These are phyloP conservation scores for Pampus argenteus DNA, from an alignment of 2,797 vertebrate species.

Conservation along the genomic window DNA sequence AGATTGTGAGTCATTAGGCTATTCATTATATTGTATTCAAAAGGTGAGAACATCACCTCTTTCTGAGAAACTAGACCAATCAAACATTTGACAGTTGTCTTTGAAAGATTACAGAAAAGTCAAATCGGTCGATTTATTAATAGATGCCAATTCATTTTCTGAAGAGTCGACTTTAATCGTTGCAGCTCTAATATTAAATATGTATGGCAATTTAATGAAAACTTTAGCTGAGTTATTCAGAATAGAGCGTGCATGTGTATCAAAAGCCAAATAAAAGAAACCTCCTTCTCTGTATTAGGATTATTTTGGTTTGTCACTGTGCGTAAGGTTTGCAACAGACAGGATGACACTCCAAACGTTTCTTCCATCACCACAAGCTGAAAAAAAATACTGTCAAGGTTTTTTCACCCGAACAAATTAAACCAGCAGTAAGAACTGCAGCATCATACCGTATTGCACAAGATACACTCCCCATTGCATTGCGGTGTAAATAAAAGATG, in stretches of 20 bases:
- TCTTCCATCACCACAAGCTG: slow-evolving; percentile 38
- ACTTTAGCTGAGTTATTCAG: no score
- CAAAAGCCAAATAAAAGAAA: slow-evolving; percentile 50
- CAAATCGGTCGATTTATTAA: neutral
- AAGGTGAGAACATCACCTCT: slow-evolving; percentile 31
- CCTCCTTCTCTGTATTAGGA: slow-evolving; percentile 30
- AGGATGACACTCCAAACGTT: slow-evolving; percentile 41
- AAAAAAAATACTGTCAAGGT: slow-evolving; percentile 50
- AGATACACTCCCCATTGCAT: slow-evolving; percentile 21
- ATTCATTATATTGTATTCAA: slow-evolving; percentile 30
- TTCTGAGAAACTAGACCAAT: neutral
- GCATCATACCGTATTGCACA: slow-evolving; percentile 34
- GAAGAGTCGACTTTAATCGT: no score
- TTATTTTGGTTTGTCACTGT: slow-evolving; percentile 33
- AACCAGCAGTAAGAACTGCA: slow-evolving; percentile 64
- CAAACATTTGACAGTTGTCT: no score
- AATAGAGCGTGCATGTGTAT: slow-evolving; percentile 24
- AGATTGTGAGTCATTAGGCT: slow-evolving; percentile 42
- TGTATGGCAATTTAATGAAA: no score
- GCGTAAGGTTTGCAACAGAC: slow-evolving; percentile 33
- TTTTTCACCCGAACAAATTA: slow-evolving; percentile 57
- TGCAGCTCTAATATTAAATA: no score
- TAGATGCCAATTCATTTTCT: no score
- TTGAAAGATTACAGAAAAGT: no score
- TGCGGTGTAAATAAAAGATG: slow-evolving; percentile 32